Percentiles rank a stretch among this genome's conserved stretches.
Evolutionary conservation across 92 coral and sea anemone species (phyloP).

Genomic region (Blastomussa wellsi): DNA sequence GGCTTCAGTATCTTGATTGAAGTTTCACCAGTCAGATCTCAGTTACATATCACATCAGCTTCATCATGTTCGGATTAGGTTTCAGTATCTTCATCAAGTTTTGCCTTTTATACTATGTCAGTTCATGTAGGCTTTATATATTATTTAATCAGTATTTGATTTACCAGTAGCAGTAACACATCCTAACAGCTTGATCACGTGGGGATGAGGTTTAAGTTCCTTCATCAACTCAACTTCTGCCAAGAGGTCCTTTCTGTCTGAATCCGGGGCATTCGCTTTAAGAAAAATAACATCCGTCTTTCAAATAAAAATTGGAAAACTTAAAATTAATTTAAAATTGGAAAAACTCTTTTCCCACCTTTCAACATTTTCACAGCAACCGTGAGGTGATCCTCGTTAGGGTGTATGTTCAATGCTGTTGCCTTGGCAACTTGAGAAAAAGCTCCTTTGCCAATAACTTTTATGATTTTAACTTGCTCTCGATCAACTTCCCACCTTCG

Average conservation of each 20-base stretch:
- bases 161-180: not conserved
- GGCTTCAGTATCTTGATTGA: no score
- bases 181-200: not conserved
- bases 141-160: not conserved
- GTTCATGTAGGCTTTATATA: no score
- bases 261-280: slow-evolving; percentile 16
- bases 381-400: not conserved
- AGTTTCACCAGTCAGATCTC: not conserved
- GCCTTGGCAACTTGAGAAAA: slow-evolving; percentile 27
- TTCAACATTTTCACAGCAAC: slow-evolving; percentile 25
- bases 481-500: slow-evolving; percentile 11
- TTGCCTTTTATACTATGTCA: no score
- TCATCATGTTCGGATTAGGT: not conserved
- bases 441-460: slow-evolving; percentile 31
- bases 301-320: not conserved
- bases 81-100: not conserved
- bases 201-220: not conserved
- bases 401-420: not conserved
- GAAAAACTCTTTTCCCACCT: slow-evolving; percentile 7
- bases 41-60: not conserved
- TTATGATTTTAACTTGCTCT: not conserved
- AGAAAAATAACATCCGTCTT: not conserved
- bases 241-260: slow-evolving; percentile 25
- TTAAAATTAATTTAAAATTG: no score
- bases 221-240: slow-evolving; percentile 18